phyloP scores from a whole-genome alignment of 1,140 invertebrate species.

The Brevipalpus yothersi region DNA sequence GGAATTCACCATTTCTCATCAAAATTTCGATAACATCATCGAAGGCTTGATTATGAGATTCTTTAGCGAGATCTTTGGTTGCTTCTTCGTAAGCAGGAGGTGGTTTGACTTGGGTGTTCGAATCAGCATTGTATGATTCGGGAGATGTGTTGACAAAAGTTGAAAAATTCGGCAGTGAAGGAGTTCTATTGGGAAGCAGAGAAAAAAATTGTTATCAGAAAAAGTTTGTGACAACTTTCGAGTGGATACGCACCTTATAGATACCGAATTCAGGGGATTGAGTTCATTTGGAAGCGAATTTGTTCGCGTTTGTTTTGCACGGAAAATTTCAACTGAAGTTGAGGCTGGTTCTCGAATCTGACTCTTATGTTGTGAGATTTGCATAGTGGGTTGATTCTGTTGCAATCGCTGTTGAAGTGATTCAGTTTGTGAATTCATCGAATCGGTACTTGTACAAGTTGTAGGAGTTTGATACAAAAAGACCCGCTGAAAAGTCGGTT shows the following conservation, averaged over 20 bases:
- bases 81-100: slow-evolving; percentile 43
- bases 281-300: slow-evolving; percentile 13
- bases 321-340: background rate
- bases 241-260: background rate
- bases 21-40: slow-evolving; percentile 87
- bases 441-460: background rate
- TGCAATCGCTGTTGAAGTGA: background rate
- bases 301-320: slow-evolving; percentile 7
- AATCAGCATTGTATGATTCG: slow-evolving; percentile 1
- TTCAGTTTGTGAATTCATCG: background rate
- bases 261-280: background rate
- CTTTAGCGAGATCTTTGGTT: slow-evolving; percentile 24
- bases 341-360: too few species aligned
- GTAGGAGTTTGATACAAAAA: background rate
- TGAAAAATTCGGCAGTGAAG: slow-evolving; percentile 26
- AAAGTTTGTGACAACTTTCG: background rate
- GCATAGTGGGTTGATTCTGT: background rate
- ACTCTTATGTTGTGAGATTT: background rate
- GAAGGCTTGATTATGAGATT: slow-evolving; percentile 56
- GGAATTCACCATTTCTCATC: slow-evolving; percentile 72
- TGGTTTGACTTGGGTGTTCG: slow-evolving; percentile 16
- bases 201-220: background rate
- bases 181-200: slow-evolving; percentile 16
- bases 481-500: background rate
- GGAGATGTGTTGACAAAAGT: slow-evolving; percentile 5